phyloP scores from a whole-genome alignment of 2,113 vertebrate species.

The Corydoras sp. region DNA sequence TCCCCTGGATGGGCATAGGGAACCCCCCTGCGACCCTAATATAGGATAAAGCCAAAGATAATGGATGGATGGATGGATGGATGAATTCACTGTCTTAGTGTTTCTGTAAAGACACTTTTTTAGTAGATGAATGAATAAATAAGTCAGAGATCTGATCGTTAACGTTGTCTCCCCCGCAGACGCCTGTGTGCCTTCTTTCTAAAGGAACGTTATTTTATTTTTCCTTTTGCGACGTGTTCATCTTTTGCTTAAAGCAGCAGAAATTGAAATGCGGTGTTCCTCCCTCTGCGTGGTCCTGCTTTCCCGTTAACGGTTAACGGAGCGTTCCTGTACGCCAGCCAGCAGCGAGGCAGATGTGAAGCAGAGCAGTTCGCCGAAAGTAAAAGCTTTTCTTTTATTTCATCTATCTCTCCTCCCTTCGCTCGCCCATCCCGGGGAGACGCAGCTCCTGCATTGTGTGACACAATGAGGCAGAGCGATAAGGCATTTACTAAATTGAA shows the following conservation, averaged over 20 bases:
- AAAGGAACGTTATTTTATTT: too few species aligned
- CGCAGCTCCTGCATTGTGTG: slow-evolving; percentile 18
- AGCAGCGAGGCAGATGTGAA: slow-evolving; percentile 47
- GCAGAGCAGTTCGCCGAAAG: slow-evolving; percentile 43
- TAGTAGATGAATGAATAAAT: too few species aligned
- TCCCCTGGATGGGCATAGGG: too few species aligned
- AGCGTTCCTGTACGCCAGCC: neutral
- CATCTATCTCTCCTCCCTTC: slow-evolving; percentile 30
- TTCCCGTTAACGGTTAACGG: slow-evolving; percentile 1
- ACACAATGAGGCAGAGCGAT: slow-evolving; percentile 20
- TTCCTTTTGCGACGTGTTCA: too few species aligned
- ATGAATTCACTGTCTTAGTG: too few species aligned
- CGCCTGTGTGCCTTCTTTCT: too few species aligned
- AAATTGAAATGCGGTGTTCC: neutral
- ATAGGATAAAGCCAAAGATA: too few species aligned
- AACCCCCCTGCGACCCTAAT: too few species aligned
- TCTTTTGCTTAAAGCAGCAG: neutral
- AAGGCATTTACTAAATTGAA: slow-evolving; percentile 13
- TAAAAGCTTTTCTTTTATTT: slow-evolving; percentile 44
- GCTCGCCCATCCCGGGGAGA: neutral
- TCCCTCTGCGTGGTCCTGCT: neutral
- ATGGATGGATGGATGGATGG: too few species aligned
- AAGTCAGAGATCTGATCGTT: too few species aligned
- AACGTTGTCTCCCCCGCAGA: too few species aligned
- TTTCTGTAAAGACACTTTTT: too few species aligned